Evolutionary conservation across 2,797 vertebrate genomes (phyloP).

Genomic region (Delichon dasypus): DNA sequence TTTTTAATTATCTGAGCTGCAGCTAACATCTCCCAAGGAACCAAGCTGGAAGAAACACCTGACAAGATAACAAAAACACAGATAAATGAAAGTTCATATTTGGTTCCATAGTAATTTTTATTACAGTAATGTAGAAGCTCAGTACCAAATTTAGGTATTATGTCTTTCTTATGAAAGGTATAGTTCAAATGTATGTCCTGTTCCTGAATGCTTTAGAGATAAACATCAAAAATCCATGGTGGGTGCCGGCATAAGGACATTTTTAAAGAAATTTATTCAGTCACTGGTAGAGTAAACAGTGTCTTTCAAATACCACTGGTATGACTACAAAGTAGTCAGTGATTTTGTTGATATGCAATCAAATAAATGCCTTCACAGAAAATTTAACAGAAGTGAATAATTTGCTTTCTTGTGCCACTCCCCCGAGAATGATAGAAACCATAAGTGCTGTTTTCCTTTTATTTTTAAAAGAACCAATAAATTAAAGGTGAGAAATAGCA

Average conservation of each 20-base stretch:
- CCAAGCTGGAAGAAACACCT: background rate
- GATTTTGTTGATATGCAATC: background rate
- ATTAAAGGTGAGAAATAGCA: background rate
- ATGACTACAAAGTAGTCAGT: background rate
- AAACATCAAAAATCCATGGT: background rate
- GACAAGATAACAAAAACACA: background rate
- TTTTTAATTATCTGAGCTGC: slow-evolving; percentile 5
- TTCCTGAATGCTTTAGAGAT: background rate
- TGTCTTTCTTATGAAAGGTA: background rate
- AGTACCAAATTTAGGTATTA: background rate
- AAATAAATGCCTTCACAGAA: background rate
- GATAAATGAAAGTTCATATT: background rate
- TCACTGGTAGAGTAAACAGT: background rate
- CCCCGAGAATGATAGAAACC: background rate
- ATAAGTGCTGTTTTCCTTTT: background rate
- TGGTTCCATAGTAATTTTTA: background rate
- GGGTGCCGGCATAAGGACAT: background rate
- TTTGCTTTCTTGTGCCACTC: background rate
- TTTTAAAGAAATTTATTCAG: background rate
- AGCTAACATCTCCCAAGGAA: background rate
- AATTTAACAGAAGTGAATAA: background rate
- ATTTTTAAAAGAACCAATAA: background rate
- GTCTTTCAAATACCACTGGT: background rate
- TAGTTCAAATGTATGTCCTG: background rate
- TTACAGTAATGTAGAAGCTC: background rate